Evolutionary conservation across 2,797 vertebrate species (phyloP).

Genomic region (Sebastiscus albofasciatus): DNA sequence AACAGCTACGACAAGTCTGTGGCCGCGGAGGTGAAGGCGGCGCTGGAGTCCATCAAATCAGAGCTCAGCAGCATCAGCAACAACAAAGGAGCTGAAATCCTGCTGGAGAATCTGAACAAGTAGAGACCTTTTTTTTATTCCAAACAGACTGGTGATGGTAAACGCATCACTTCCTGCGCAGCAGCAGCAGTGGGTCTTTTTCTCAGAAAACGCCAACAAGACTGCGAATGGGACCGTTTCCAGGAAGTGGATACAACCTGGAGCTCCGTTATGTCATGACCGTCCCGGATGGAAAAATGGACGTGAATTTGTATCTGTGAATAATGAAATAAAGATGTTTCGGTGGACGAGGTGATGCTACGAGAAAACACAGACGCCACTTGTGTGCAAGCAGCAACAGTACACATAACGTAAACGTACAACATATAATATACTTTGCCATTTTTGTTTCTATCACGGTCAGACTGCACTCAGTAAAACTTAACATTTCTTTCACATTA

Average conservation of each 20-base stretch:
- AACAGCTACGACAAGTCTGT: slow-evolving; percentile 86
- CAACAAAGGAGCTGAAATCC: slow-evolving; percentile 87
- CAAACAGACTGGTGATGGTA: neutral
- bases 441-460: neutral
- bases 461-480: fast-evolving
- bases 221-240: neutral
- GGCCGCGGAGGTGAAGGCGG: slow-evolving; percentile 84
- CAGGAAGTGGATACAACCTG: neutral
- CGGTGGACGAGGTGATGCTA: neutral
- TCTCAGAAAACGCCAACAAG: neutral
- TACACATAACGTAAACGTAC: neutral
- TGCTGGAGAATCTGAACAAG: slow-evolving; percentile 86
- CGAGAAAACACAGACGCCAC: neutral
- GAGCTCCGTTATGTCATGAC: neutral
- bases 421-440: neutral
- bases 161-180: neutral
- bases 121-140: slow-evolving; percentile 32
- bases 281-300: neutral
- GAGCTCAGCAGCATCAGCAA: slow-evolving; percentile 81
- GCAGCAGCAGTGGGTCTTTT: neutral
- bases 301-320: neutral
- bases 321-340: neutral
- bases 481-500: neutral
- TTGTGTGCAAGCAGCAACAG: neutral
- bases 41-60: slow-evolving; percentile 82